Percentiles rank a stretch among this genome's conserved stretches.
These are phyloP conservation scores for Nanorana parkeri DNA, from an alignment of 2,113 vertebrate genomes.

Conservation along the genomic window DNA sequence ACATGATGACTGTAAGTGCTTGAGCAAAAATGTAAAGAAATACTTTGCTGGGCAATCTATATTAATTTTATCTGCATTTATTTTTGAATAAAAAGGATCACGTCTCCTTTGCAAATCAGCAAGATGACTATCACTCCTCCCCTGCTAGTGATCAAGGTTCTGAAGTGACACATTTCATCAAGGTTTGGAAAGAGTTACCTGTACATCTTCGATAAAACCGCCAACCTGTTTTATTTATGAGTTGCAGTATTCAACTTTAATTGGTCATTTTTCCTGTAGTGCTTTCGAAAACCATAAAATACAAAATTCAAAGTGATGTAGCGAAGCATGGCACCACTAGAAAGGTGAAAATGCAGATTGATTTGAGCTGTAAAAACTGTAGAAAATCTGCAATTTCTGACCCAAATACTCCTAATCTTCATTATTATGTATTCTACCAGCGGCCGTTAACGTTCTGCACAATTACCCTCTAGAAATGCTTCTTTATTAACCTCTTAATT, in stretches of 20 bases:
- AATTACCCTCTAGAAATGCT: conserved; percentile 43
- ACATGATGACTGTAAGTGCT: too few relatives aligned
- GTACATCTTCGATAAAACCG: conserved; percentile 11
- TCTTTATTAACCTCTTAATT: conserved; percentile 47
- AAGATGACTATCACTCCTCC: too few relatives aligned
- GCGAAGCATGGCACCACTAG: conserved; percentile 34
- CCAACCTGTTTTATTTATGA: conserved; percentile 32
- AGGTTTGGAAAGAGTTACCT: not conserved
- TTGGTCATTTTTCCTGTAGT: conserved; percentile 48
- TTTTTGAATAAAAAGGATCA: too few relatives aligned
- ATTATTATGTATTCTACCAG: conserved; percentile 40
- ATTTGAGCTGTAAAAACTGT: conserved; percentile 41
- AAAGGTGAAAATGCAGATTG: conserved; percentile 48
- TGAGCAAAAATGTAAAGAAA: too few relatives aligned
- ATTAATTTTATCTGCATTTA: too few relatives aligned
- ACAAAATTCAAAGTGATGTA: conserved; percentile 41
- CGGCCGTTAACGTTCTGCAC: conserved; percentile 42
- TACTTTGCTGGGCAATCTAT: too few relatives aligned
- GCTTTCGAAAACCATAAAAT: conserved; percentile 43
- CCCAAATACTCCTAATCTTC: conserved; percentile 45
- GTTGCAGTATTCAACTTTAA: conserved; percentile 41
- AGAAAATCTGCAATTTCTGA: conserved; percentile 42
- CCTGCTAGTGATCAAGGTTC: too few relatives aligned
- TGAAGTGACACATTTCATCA: not conserved
- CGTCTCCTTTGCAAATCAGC: too few relatives aligned